These are phyloP conservation scores for Bugulina stolonifera DNA, from an alignment of 2,888 invertebrate genomes.

Conservation along the genomic window DNA sequence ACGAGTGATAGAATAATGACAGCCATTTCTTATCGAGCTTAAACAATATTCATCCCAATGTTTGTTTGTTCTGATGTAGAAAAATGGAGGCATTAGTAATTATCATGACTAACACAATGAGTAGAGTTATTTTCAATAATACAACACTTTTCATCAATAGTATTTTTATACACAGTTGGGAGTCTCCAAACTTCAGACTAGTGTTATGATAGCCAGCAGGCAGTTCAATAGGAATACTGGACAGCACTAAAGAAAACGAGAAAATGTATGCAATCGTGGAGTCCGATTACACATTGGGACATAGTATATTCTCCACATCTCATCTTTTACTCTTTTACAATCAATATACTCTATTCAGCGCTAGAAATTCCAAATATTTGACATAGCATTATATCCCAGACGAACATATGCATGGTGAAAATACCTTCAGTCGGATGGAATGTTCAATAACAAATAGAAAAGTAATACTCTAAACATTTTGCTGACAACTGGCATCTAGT, in stretches of 20 bases:
- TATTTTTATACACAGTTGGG: neutral
- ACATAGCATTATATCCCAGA: too few species aligned
- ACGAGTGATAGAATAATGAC: neutral
- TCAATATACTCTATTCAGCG: slow-evolving; percentile 16
- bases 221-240: neutral
- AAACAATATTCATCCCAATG: neutral
- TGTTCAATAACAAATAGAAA: too few species aligned
- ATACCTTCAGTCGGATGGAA: too few species aligned
- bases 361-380: neutral
- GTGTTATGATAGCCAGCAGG: neutral
- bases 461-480: too few species aligned
- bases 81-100: neutral
- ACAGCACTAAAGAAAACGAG: neutral
- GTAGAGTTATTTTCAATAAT: slow-evolving; percentile 7
- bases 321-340: neutral
- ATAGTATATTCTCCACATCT: neutral
- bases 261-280: neutral
- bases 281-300: neutral
- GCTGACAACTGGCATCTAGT: too few species aligned
- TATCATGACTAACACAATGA: slow-evolving; percentile 1
- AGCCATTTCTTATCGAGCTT: neutral
- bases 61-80: slow-evolving; percentile 13
- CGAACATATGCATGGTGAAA: too few species aligned
- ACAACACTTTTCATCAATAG: slow-evolving; percentile 9
- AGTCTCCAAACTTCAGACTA: slow-evolving; percentile 2